Percentiles rank a stretch among this genome's conserved stretches.
These are phyloP conservation scores for Oreochromis grahami DNA, from an alignment of 2,797 vertebrate genomes.

Conservation along the genomic window DNA sequence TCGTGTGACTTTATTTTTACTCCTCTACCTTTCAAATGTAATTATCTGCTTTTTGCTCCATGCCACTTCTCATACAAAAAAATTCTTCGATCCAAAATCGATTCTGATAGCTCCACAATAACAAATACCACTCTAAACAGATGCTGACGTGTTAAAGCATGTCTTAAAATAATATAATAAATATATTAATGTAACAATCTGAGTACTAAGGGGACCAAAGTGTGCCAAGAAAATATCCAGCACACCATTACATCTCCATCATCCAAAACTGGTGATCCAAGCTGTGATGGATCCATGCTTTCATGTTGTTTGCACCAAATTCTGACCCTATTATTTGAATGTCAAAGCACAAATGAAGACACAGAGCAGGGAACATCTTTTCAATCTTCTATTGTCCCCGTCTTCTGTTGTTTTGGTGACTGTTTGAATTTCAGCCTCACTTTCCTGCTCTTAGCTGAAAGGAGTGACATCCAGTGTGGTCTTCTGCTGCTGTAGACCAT, in stretches of 20 bases:
- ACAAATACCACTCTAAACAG: neutral
- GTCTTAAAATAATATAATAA: neutral
- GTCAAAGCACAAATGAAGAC: rapidly evolving
- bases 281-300: neutral
- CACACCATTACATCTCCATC: neutral
- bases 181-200: neutral
- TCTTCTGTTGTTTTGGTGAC: rapidly evolving
- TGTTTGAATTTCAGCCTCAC: neutral
- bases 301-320: neutral
- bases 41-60: neutral
- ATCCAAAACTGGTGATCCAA: neutral
- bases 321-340: neutral
- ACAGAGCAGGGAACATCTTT: neutral
- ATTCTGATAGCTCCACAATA: neutral
- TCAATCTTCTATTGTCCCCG: neutral
- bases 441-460: neutral
- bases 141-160: neutral
- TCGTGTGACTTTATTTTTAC: neutral
- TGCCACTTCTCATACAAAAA: neutral
- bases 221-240: neutral
- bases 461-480: neutral
- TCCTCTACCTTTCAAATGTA: neutral
- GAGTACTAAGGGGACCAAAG: neutral
- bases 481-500: neutral
- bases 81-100: rapidly evolving